Evolutionary conservation across 2,113 vertebrate genomes (phyloP).

Genomic region (Crotalus horridus): DNA sequence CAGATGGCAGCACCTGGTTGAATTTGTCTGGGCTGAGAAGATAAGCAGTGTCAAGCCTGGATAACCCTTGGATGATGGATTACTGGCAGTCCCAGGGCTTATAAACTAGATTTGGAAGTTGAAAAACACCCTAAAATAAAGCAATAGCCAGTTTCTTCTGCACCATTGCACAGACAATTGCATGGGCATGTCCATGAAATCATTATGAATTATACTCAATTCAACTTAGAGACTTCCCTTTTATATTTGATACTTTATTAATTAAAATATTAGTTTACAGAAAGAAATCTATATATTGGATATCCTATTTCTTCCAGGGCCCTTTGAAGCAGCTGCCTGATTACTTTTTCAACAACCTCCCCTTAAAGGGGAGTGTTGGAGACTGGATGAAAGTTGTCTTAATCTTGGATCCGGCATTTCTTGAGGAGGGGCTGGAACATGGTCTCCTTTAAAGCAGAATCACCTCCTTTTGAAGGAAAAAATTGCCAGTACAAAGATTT

Average conservation of each 20-base stretch:
- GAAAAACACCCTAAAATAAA: background rate
- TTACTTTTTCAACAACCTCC: background rate
- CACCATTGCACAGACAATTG: background rate
- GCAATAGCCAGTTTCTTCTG: background rate
- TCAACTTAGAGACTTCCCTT: background rate
- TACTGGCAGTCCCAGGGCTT: background rate
- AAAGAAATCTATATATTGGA: background rate
- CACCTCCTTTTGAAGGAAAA: background rate
- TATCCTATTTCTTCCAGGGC: background rate
- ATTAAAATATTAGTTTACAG: background rate
- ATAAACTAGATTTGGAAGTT: background rate
- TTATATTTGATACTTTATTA: background rate
- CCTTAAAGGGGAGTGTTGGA: background rate
- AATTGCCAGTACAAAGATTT: background rate
- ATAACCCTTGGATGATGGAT: background rate
- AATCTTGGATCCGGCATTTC: background rate
- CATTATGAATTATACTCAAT: background rate
- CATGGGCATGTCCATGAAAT: background rate
- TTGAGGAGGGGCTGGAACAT: background rate
- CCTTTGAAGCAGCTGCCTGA: background rate
- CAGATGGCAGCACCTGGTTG: background rate
- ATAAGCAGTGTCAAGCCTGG: background rate
- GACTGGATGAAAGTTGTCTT: background rate
- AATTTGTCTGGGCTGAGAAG: background rate
- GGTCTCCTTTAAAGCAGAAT: background rate